These are phyloP conservation scores for Hypocryptadius cinnamomeus DNA, from an alignment of 2,113 vertebrate species.

Conservation along the genomic window DNA sequence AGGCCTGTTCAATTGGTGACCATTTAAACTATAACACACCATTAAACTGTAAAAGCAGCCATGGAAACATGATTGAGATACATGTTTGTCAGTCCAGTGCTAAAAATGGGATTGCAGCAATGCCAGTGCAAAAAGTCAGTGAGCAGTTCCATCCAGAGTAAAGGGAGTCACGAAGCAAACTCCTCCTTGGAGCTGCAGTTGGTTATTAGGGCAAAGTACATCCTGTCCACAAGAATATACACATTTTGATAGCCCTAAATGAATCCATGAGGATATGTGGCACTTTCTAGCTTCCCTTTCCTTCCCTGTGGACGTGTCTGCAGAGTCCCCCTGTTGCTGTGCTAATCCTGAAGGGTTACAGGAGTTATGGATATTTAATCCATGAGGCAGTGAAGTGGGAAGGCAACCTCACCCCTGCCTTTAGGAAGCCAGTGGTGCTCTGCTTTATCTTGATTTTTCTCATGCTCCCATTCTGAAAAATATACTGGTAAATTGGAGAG, in stretches of 20 bases:
- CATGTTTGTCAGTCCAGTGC: neutral
- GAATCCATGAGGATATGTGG: neutral
- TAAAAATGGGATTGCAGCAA: neutral
- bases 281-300: neutral
- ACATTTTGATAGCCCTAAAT: neutral
- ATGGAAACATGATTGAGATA: conserved; percentile 34
- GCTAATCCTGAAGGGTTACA: neutral
- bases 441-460: neutral
- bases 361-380: neutral
- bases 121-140: neutral
- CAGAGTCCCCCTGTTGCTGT: neutral
- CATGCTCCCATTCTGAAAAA: neutral
- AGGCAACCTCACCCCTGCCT: neutral
- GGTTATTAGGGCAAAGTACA: neutral
- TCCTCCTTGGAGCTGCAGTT: neutral
- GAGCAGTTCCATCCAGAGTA: neutral
- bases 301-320: neutral
- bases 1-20: conserved; percentile 54
- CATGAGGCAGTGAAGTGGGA: neutral
- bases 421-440: neutral
- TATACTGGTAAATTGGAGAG: neutral
- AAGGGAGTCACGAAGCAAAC: neutral
- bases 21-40: conserved; percentile 38
- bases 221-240: neutral
- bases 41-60: conserved; percentile 37